phyloP scores from a whole-genome alignment of 2,888 invertebrate genomes.

The Metacarcinus magister region DNA sequence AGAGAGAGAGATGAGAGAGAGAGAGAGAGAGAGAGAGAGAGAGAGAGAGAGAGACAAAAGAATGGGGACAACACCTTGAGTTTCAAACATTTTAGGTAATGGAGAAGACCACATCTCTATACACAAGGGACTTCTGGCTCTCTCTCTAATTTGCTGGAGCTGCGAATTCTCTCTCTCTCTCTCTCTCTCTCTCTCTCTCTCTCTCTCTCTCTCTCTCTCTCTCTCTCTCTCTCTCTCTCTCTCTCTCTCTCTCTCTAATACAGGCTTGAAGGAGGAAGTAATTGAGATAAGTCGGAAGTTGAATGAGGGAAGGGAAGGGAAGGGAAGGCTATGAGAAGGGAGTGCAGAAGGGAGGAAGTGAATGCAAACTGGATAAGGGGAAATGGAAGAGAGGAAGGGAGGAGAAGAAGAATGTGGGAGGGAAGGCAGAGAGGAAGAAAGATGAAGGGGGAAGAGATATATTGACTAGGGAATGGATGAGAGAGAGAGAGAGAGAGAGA shows the following conservation, averaged over 20 bases:
- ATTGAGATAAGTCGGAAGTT: conserved; percentile 17
- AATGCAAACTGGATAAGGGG: neutral
- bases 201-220: neutral
- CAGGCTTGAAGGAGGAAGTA: neutral
- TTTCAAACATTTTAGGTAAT: neutral
- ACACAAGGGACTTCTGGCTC: neutral
- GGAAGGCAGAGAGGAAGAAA: neutral
- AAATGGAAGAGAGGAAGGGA: neutral
- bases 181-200: conserved; percentile 4
- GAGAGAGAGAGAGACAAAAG: neutral
- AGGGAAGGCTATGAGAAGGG: neutral
- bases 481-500: neutral
- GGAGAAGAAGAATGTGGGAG: neutral
- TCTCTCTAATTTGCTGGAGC: no score
- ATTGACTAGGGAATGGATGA: no score
- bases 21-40: conserved; percentile 26
- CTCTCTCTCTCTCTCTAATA: neutral
- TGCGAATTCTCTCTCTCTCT: neutral
- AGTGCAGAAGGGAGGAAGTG: neutral
- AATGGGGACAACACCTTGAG: neutral
- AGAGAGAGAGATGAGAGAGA: conserved; percentile 26
- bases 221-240: conserved; percentile 2
- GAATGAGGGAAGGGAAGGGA: neutral
- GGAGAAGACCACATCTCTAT: neutral
- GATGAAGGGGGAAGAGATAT: neutral